Conservation (phyloP, 2,113 vertebrate genomes). For the Neolamprologus toae region DNA sequence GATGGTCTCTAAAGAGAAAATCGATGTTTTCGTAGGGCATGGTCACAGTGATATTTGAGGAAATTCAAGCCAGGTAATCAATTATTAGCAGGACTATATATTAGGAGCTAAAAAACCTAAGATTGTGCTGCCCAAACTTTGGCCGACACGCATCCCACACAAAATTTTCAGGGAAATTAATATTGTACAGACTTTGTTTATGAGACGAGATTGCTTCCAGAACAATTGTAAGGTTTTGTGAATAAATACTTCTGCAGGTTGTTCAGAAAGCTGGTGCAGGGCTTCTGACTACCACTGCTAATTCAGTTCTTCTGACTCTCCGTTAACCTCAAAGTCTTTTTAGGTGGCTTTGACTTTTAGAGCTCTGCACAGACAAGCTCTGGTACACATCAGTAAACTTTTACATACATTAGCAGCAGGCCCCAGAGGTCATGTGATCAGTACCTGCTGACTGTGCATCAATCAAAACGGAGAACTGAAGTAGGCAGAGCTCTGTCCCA, state of each 20-base stretch:
- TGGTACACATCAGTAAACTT: background rate
- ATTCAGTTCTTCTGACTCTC: background rate
- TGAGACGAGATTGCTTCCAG: background rate
- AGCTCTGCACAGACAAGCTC: background rate
- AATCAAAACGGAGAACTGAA: background rate
- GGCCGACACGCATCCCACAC: background rate
- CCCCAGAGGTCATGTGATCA: background rate
- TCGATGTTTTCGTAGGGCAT: fast-evolving
- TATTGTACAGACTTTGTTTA: background rate
- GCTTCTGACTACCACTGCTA: background rate
- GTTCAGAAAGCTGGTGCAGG: background rate
- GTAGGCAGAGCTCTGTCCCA: background rate
- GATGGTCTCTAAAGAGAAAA: background rate
- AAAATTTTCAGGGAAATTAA: background rate
- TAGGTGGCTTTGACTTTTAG: background rate
- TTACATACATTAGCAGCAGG: background rate
- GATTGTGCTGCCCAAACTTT: background rate
- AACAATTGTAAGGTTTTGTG: background rate
- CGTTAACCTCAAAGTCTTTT: background rate
- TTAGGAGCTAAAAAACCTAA: background rate
- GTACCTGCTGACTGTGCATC: background rate
- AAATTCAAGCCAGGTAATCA: background rate
- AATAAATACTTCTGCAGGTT: background rate
- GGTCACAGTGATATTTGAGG: background rate
- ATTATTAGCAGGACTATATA: background rate